Base-by-base conservation (phyloP, 2,113 vertebrate species). In the Manacus vitellinus region DNA sequence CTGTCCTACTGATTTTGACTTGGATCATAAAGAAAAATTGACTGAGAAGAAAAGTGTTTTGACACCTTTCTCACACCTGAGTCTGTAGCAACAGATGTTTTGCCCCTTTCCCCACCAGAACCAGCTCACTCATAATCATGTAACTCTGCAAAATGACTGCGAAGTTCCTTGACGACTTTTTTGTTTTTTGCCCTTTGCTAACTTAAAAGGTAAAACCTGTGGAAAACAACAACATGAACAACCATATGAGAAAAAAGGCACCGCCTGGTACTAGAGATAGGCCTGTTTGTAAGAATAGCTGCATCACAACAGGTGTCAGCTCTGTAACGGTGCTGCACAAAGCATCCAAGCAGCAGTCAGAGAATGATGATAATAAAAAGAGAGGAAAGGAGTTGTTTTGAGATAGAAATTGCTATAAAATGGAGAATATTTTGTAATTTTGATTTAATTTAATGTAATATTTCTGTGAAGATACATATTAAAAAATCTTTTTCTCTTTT, bases 271-370 rank as follows among this genome's bases (percentile, higher is more conserved):
- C 49, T 78, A 59, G 76, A 90, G 71, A 90, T 49, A 91, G 83
- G 41, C 27, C 39, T 91, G 18, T 85, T 93, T 94, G 59, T 66
- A 81, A 77, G 88, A 91, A 72, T 28, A 91, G 72, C 47, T 27
- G 47, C 56, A 89, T 68, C 47, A 49, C 82, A 92, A 85, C 92
- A 96, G 91, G 89, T 95, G 87, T 81, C 96, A 88, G 54, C 68
- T 83, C 72, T 55, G 65, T 56, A 91, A 94, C 0, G 0, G 51
- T 39, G 74, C 88, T 85, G 78, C 93, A 88, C 77, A 92, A 55
- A 77, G 68, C 30, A 2, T 27, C 56, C 62, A 54, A 81, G 77
- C 8, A 2, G 52, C 75, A 96, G 47, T 49, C 33, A 89, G 66
- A 71, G 44, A 94, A 88, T 56, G 25, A 17, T 75, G 49, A 68